phyloP scores from a whole-genome alignment of 64 coral and sea anemone genomes.

The Montipora cactus region DNA sequence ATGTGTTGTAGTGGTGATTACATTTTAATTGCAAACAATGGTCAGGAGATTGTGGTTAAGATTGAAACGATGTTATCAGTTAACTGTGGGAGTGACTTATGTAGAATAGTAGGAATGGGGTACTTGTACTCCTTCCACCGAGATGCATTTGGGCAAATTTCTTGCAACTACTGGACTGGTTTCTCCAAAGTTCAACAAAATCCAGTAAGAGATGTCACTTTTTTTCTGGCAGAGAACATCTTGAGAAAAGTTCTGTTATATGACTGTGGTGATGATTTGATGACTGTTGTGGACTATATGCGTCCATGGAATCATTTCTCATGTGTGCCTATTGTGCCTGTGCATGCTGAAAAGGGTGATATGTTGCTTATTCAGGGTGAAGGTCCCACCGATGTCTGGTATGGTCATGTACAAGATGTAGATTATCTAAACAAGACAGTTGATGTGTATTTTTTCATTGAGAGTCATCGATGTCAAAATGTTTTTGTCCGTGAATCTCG shows the following conservation, averaged over 20 bases:
- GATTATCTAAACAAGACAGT: slow-evolving; percentile 24
- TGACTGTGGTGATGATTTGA: slow-evolving; percentile 10
- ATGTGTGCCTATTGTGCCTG: slow-evolving; percentile 50
- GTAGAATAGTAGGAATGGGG: neutral
- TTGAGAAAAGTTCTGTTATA: slow-evolving; percentile 39
- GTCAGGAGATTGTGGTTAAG: slow-evolving; percentile 26
- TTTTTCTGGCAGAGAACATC: slow-evolving; percentile 26
- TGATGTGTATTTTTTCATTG: slow-evolving; percentile 56
- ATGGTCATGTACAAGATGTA: slow-evolving; percentile 56
- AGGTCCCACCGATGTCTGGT: slow-evolving; percentile 37
- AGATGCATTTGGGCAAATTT: neutral
- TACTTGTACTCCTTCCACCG: slow-evolving; percentile 26
- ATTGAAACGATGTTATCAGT: slow-evolving; percentile 16
- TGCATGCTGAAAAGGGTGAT: slow-evolving; percentile 54
- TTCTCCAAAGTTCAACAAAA: slow-evolving; percentile 8
- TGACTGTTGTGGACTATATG: slow-evolving; percentile 55
- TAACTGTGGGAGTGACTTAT: slow-evolving; percentile 10
- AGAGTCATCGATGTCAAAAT: slow-evolving; percentile 44
- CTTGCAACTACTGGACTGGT: slow-evolving; percentile 35
- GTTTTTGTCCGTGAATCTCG: slow-evolving; percentile 45
- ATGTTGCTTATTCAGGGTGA: slow-evolving; percentile 68
- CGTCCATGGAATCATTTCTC: neutral
- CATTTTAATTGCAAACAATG: slow-evolving; percentile 16
- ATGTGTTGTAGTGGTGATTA: slow-evolving; percentile 24
- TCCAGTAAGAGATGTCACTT: neutral